phyloP scores from a whole-genome alignment of 2,797 vertebrate genomes.

The Apodemus agrarius region DNA sequence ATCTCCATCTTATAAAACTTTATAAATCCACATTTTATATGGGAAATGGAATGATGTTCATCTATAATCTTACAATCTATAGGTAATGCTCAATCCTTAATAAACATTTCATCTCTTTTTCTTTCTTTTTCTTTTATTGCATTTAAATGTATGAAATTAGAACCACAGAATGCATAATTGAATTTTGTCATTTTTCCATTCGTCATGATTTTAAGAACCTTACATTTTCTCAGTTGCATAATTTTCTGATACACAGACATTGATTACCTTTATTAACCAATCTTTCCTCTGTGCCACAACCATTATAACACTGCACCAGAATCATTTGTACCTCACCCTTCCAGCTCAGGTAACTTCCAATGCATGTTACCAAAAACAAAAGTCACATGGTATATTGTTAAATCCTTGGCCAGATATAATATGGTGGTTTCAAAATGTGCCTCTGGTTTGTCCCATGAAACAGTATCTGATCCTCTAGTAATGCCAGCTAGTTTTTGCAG shows the following conservation, averaged over 20 bases:
- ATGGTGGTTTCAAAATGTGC: conserved; percentile 9
- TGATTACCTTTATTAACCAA: background rate
- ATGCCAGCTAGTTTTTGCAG: background rate
- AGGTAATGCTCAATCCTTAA: background rate
- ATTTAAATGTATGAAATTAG: conserved; percentile 25
- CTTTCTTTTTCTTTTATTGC: background rate
- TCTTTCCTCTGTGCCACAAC: background rate
- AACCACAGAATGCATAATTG: background rate
- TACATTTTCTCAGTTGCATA: conserved; percentile 16
- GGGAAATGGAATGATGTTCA: background rate
- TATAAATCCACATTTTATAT: background rate
- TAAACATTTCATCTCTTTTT: background rate
- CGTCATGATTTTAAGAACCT: background rate
- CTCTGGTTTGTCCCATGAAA: background rate
- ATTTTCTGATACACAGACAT: background rate
- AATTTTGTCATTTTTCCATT: background rate
- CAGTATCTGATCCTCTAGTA: background rate
- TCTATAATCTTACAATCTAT: background rate
- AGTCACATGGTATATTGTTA: background rate
- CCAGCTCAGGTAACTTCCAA: conserved; percentile 12
- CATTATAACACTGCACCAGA: background rate
- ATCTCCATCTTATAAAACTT: background rate
- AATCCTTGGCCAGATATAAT: conserved; percentile 14
- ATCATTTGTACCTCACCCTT: background rate
- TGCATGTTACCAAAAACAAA: background rate